A percentile compares a stretch with the other conserved stretches of the same genome.
phyloP scores from a whole-genome alignment of 2,888 invertebrate genomes.

The Nephrotoma appendiculata region DNA sequence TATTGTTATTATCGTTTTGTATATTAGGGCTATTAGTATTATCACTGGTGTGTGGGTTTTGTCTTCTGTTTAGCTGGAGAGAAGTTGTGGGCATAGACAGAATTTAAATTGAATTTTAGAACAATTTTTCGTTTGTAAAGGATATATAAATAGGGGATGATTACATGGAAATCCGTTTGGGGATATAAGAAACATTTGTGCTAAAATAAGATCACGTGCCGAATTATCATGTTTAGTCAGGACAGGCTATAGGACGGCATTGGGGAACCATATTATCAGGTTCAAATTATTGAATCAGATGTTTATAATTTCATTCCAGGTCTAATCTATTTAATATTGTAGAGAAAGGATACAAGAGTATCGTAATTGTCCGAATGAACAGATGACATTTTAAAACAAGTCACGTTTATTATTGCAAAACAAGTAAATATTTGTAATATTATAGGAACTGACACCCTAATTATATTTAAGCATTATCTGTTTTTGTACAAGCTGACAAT shows the following conservation, averaged over 20 bases:
- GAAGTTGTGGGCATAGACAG: background rate
- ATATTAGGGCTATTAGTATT: background rate
- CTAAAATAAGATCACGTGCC: background rate
- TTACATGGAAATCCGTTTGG: background rate
- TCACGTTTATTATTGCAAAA: background rate
- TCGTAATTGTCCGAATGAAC: background rate
- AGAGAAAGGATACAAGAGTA: background rate
- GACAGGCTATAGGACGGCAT: background rate
- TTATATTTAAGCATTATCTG: too few relatives aligned
- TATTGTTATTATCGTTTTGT: background rate
- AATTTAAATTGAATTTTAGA: background rate
- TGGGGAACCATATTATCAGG: background rate
- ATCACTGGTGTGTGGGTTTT: background rate
- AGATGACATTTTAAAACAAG: background rate
- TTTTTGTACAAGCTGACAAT: too few relatives aligned
- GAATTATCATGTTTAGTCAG: background rate
- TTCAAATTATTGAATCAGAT: background rate
- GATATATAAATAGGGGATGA: background rate
- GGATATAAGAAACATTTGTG: background rate
- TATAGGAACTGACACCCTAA: too few relatives aligned
- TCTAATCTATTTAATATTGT: background rate
- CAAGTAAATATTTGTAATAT: too few relatives aligned
- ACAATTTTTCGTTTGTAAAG: background rate
- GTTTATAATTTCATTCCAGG: background rate
- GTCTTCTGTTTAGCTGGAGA: background rate